Conservation (phyloP, 2,888 invertebrate species). For the Byasa hedistus region DNA sequence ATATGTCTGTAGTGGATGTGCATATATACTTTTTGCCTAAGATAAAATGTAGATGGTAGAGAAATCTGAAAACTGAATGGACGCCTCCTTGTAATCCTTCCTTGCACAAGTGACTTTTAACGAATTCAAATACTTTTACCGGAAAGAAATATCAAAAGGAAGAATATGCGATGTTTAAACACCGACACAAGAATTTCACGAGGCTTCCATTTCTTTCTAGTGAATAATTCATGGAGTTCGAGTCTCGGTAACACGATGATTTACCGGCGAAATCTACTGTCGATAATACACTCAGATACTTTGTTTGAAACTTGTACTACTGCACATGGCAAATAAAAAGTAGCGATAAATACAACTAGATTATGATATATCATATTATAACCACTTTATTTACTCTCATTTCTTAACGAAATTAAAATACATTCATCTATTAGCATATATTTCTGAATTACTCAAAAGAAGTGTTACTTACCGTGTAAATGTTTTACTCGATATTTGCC, state of each 20-base stretch:
- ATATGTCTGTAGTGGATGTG: background rate
- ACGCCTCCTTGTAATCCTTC: background rate
- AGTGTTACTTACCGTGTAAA: too few relatives aligned
- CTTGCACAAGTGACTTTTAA: background rate
- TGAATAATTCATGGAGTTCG: slow-evolving; percentile 3
- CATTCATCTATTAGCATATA: too few relatives aligned
- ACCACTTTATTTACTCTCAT: too few relatives aligned
- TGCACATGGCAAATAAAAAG: background rate
- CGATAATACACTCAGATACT: background rate
- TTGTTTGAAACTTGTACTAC: background rate
- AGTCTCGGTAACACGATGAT: slow-evolving; percentile 1
- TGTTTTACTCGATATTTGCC: too few relatives aligned
- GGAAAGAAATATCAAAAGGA: slow-evolving; percentile 1
- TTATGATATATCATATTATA: too few relatives aligned
- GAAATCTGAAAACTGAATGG: background rate
- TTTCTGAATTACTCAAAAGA: background rate
- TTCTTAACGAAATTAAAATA: too few relatives aligned
- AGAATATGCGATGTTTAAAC: slow-evolving; percentile 1
- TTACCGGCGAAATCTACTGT: background rate
- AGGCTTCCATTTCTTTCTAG: slow-evolving; percentile 2
- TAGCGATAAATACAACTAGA: background rate
- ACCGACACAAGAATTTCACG: slow-evolving; percentile 1
- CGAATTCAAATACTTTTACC: background rate
- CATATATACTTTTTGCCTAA: background rate
- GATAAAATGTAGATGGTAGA: background rate